Conservation (phyloP, 2,797 vertebrate species). For the Rachycentron canadum region DNA sequence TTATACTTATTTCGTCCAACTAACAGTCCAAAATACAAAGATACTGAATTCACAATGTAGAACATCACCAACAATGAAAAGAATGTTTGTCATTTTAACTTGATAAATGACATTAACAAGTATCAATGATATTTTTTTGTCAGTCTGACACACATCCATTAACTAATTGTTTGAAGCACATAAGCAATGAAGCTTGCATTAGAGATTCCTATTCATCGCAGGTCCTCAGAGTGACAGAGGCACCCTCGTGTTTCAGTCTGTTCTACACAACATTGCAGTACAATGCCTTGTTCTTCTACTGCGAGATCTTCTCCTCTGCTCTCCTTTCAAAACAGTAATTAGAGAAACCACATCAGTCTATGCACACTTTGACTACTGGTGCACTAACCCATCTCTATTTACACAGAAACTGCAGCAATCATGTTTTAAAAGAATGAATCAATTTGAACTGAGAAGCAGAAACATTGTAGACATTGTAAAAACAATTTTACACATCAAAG, state of each 20-base stretch:
- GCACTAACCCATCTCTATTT: slow-evolving; percentile 43
- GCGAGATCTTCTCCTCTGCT: slow-evolving; percentile 39
- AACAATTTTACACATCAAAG: not conserved
- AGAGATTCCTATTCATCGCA: slow-evolving; percentile 34
- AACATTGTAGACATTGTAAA: slow-evolving; percentile 3
- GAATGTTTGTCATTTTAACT: not conserved
- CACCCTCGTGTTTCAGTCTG: slow-evolving; percentile 55
- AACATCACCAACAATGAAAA: slow-evolving; percentile 9
- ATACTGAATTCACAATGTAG: slow-evolving; percentile 1
- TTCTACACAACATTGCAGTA: slow-evolving; percentile 17
- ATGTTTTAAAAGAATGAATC: slow-evolving; percentile 26
- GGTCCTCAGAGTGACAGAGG: slow-evolving; percentile 9
- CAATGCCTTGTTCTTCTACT: slow-evolving; percentile 34
- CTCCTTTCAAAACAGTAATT: slow-evolving; percentile 62
- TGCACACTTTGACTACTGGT: slow-evolving; percentile 47
- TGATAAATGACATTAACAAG: slow-evolving; percentile 15
- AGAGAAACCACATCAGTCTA: slow-evolving; percentile 50
- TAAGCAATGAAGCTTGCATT: slow-evolving; percentile 19
- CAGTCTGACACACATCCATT: slow-evolving; percentile 25
- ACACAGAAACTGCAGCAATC: slow-evolving; percentile 23
- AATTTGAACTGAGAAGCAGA: not conserved
- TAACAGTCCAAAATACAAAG: not conserved
- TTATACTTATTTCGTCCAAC: not conserved
- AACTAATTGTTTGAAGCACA: slow-evolving; percentile 1
- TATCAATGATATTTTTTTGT: slow-evolving; percentile 8